Evolutionary conservation across 2,113 vertebrate species (phyloP), one percentile per base, ranked within the genome.

Genomic region (Mionectes macconnelli): DNA sequence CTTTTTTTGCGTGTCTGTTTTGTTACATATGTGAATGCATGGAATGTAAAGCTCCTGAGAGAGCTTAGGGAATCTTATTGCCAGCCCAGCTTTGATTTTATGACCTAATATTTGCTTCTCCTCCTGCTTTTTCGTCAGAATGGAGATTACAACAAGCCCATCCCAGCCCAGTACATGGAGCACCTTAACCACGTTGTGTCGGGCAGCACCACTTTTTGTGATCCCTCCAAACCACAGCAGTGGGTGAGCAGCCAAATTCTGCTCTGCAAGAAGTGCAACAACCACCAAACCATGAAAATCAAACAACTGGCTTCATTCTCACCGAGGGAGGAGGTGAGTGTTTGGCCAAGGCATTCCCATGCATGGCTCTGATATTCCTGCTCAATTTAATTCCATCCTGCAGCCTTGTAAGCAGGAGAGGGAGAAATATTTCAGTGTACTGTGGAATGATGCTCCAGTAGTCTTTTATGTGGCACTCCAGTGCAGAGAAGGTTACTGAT

Each of bases 141-240:
- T 47, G 99, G 99, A 3, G 99, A 99, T 96, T 99, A 99, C 98
- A 99, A 99, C 97, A 99, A 99, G 94, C 99, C 99, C 4, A 99
- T 99, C 86, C 99, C 99, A 3, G 99, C 99, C 16, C 99, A 99
- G 97, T 98, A 99, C 97, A 97, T 98, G 98, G 99, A 99, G 62
- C 98, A 99, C 96, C 98, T 99, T 23, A 99, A 99, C 97, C 99
- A 99, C 3, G 98, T 98, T 4, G 98, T 99, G 72, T 98, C 98
- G 0, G 98, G 98, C 18, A 92, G 93, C 2, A 93, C 98, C 0
- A 96, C 97, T 10, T 95, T 97, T 64, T 96, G 95, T 0, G 97
- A 98, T 40, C 90, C 97, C 1, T 28, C 97, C 2, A 98, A 98
- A 90, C 98, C 98, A 0, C 98, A 98, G 55, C 99, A 99, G 94